phyloP scores from a whole-genome alignment of 2,888 invertebrate species.

The Laspeyria flexula region DNA sequence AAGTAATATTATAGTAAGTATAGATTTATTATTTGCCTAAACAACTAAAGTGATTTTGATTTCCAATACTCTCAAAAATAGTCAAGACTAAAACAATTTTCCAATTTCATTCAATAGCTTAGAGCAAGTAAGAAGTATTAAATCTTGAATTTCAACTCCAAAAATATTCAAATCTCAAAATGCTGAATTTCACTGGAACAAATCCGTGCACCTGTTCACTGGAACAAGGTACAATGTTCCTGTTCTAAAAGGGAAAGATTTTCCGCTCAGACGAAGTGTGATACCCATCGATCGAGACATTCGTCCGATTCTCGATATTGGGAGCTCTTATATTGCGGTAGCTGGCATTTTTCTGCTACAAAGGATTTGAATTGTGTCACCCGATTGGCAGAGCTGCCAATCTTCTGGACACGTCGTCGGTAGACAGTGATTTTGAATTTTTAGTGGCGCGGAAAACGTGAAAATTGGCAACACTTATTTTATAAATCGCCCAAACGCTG shows the following conservation, averaged over 20 bases:
- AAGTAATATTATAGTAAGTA: no score
- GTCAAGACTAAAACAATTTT: no score
- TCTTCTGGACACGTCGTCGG: slow-evolving; percentile 5
- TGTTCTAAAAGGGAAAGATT: background rate
- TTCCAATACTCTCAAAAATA: no score
- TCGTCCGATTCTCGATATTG: slow-evolving; percentile 8
- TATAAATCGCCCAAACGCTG: no score
- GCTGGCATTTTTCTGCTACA: slow-evolving; percentile 12
- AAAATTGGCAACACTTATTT: no score
- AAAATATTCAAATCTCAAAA: background rate
- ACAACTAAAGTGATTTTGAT: no score
- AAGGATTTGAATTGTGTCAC: slow-evolving; percentile 6
- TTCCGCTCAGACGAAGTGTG: slow-evolving; percentile 1
- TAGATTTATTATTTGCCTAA: no score
- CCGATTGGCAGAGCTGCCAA: slow-evolving; percentile 17
- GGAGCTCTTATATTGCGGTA: slow-evolving; percentile 2
- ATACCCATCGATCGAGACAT: slow-evolving; percentile 6
- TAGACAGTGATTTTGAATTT: slow-evolving; percentile 8
- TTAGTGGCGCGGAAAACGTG: background rate
- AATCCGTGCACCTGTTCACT: background rate
- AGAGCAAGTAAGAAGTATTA: background rate
- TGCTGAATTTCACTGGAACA: background rate
- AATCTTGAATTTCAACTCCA: background rate
- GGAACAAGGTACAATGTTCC: background rate
- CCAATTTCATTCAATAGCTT: background rate